These are phyloP conservation scores for Actinemys pallida DNA, from an alignment of 2,113 vertebrate species.

Conservation along the genomic window DNA sequence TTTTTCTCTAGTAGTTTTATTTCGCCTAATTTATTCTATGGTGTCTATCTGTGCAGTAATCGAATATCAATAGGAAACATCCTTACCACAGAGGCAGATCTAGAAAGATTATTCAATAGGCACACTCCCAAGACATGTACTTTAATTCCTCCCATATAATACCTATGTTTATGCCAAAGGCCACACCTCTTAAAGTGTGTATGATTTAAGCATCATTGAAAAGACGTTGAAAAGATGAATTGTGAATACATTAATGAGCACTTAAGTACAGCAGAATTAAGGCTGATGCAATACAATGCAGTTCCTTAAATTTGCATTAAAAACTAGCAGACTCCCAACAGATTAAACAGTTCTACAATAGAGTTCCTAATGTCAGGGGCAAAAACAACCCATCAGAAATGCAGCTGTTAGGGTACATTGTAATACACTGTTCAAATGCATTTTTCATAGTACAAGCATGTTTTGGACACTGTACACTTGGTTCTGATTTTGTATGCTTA, in stretches of 20 bases:
- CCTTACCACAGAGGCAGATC: background rate
- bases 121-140: background rate
- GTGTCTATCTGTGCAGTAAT: background rate
- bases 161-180: background rate
- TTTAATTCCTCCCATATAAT: background rate
- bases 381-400: background rate
- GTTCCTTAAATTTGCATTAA: background rate
- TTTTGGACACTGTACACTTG: background rate
- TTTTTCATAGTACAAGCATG: background rate
- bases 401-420: background rate
- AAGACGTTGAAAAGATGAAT: background rate
- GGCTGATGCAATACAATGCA: background rate
- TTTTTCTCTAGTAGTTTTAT: background rate
- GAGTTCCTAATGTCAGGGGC: background rate
- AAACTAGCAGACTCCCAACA: background rate
- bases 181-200: background rate
- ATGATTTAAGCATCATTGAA: background rate
- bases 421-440: background rate
- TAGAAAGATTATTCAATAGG: background rate
- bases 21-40: background rate
- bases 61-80: background rate
- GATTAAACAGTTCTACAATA: accelerated
- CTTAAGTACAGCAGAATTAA: background rate
- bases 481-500: background rate
- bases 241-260: background rate